Percentiles rank a stretch among this genome's conserved stretches.
These are phyloP conservation scores for Pollenia griseotomentosa DNA, from an alignment of 2,888 invertebrate species.

Conservation along the genomic window DNA sequence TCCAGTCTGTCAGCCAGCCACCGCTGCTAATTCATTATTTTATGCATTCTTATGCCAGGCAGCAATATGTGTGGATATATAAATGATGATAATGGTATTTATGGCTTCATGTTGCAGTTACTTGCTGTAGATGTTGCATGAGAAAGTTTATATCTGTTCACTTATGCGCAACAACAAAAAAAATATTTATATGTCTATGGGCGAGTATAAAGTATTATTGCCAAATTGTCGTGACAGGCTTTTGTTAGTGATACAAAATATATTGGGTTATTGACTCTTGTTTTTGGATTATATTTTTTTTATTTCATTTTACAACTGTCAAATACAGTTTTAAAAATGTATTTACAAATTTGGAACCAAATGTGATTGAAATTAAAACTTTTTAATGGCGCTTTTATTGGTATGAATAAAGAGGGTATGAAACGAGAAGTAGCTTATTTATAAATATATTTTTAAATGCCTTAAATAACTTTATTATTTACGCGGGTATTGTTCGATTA, in stretches of 20 bases:
- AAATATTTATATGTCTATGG: conserved; percentile 51
- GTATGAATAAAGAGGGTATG: neutral
- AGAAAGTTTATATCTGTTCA: conserved; percentile 37
- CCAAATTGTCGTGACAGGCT: conserved; percentile 69
- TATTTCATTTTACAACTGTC: conserved; percentile 22
- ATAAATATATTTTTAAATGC: no score
- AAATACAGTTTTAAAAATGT: conserved; percentile 48
- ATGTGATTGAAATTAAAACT: neutral
- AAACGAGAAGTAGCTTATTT: neutral
- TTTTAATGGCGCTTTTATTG: neutral
- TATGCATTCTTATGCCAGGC: neutral
- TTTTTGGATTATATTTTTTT: neutral
- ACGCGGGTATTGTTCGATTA: no score
- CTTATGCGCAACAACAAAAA: conserved; percentile 29
- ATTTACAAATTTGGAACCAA: neutral
- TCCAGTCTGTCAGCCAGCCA: conserved; percentile 15
- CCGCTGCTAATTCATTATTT: conserved; percentile 6
- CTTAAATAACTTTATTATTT: no score
- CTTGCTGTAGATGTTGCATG: conserved; percentile 53
- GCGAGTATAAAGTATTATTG: conserved; percentile 61
- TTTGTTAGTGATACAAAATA: conserved; percentile 58
- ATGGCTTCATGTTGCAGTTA: conserved; percentile 71
- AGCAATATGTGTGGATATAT: conserved; percentile 20
- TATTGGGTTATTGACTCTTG: conserved; percentile 70
- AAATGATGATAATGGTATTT: conserved; percentile 66